These are phyloP conservation scores for Discoglossus pictus DNA, from an alignment of 2,797 vertebrate genomes.

Conservation along the genomic window DNA sequence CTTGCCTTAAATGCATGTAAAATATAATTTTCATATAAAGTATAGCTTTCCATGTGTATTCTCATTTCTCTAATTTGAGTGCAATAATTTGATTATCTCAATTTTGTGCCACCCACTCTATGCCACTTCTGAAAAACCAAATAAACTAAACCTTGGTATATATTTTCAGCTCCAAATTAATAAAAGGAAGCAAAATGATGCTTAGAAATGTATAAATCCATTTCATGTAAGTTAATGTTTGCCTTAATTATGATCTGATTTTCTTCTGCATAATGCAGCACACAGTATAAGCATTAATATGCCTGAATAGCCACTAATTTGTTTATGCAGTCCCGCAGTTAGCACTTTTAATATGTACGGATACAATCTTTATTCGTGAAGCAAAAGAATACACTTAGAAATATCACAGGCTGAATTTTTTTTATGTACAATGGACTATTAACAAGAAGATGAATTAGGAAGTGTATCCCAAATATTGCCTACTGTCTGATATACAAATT, in stretches of 20 bases:
- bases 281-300: slow-evolving; percentile 2
- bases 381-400: slow-evolving; percentile 5
- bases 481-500: slow-evolving; percentile 1
- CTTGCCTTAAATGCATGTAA: too few relatives aligned
- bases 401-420: not conserved
- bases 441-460: slow-evolving; percentile 12
- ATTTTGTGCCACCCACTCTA: not conserved
- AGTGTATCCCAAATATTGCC: not conserved
- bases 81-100: too few relatives aligned
- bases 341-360: not conserved
- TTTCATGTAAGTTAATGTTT: slow-evolving; percentile 25
- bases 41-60: too few relatives aligned
- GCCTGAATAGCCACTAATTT: slow-evolving; percentile 27
- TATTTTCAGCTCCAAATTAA: not conserved
- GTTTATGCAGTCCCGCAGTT: slow-evolving; percentile 16
- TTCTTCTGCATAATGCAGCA: not conserved
- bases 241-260: slow-evolving; percentile 25
- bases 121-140: not conserved
- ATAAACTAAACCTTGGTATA: too few relatives aligned
- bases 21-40: too few relatives aligned
- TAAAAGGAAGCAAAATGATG: not conserved
- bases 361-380: slow-evolving; percentile 4
- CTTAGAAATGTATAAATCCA: slow-evolving; percentile 5
- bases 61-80: too few relatives aligned
- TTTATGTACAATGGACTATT: not conserved